These are phyloP conservation scores for Arvicanthis niloticus DNA, from an alignment of 2,113 vertebrate species.

Conservation along the genomic window DNA sequence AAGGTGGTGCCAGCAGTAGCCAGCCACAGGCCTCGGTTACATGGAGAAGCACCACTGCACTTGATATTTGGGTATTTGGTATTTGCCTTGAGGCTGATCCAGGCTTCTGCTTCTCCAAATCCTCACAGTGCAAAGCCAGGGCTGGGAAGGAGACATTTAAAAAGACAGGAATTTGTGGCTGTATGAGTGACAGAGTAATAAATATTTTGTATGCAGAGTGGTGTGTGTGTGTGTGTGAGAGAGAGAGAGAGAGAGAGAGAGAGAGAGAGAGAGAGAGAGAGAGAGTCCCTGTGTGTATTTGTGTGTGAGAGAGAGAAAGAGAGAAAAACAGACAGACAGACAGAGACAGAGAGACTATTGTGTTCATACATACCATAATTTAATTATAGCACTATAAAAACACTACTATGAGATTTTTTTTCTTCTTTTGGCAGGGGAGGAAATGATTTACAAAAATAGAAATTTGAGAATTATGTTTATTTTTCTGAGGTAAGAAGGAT, in stretches of 20 bases:
- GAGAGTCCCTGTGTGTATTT: too few species aligned
- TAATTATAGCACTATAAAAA: not conserved
- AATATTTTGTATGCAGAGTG: not conserved
- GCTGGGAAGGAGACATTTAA: not conserved
- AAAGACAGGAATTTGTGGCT: not conserved
- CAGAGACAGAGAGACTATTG: not conserved
- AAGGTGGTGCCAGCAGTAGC: not conserved
- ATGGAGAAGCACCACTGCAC: not conserved
- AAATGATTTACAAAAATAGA: not conserved
- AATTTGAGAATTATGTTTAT: not conserved
- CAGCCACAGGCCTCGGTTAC: not conserved
- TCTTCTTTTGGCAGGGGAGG: too few species aligned
- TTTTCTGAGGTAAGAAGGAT: not conserved
- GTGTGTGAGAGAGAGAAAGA: not conserved
- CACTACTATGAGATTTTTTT: not conserved
- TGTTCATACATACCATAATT: not conserved
- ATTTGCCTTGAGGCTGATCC: constrained; percentile 3
- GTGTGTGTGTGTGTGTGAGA: too few species aligned
- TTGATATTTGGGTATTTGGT: not conserved
- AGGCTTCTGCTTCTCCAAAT: not conserved
- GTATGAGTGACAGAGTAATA: not conserved
- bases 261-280: too few species aligned
- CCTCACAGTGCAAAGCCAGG: not conserved
- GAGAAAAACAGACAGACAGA: not conserved
- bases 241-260: too few species aligned